A percentile compares a stretch with the other conserved stretches of the same genome.
Conservation (phyloP, 2,797 vertebrate genomes). For the Centroberyx gerrardi region DNA sequence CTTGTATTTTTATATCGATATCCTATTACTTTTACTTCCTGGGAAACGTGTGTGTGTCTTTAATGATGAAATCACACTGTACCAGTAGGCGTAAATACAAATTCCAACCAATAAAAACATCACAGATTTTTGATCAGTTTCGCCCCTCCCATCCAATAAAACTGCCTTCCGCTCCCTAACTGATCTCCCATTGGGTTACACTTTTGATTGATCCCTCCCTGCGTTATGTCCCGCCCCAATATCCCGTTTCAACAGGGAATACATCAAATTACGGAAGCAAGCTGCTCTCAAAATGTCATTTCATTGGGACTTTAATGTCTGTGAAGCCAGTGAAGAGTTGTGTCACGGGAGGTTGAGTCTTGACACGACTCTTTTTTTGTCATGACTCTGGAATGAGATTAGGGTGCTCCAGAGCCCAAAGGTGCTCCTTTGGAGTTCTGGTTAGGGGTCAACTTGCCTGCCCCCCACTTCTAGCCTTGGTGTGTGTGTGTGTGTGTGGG, state of each 20-base stretch:
- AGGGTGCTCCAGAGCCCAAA: slow-evolving; percentile 8
- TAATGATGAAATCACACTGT: no score
- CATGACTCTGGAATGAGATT: slow-evolving; percentile 39
- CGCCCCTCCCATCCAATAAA: no score
- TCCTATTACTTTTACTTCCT: not conserved
- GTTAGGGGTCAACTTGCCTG: slow-evolving; percentile 21
- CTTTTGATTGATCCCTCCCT: no score
- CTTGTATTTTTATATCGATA: not conserved
- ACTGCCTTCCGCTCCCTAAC: no score
- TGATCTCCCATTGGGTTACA: no score
- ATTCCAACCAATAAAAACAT: no score
- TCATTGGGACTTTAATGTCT: slow-evolving; percentile 51
- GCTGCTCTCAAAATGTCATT: not conserved
- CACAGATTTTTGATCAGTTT: no score
- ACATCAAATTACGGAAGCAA: no score
- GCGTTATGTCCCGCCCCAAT: no score
- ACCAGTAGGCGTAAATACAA: no score
- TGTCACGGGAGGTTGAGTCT: slow-evolving; percentile 30
- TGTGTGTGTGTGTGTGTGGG: not conserved
- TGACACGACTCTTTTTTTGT: slow-evolving; percentile 25
- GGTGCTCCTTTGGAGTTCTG: slow-evolving; percentile 18
- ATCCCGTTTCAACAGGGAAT: no score
- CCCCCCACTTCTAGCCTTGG: slow-evolving; percentile 31
- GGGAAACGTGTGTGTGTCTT: no score
- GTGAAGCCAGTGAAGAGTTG: slow-evolving; percentile 37